Conservation (phyloP, 2,113 vertebrate genomes). For the Vidua chalybeata region DNA sequence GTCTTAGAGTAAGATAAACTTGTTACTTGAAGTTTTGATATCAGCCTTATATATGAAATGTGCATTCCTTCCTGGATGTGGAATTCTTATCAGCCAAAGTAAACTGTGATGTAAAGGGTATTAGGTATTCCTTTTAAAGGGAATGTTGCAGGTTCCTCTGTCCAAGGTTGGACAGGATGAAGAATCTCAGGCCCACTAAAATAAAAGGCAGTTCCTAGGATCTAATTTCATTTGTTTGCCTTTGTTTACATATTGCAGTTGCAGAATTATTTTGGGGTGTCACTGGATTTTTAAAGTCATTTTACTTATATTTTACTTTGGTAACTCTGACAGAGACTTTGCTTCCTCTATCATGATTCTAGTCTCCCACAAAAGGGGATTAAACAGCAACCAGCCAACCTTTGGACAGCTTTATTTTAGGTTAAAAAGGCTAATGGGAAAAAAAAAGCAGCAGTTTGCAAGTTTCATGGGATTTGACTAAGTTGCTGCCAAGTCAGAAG, state of each 20-base stretch:
- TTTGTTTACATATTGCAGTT: neutral
- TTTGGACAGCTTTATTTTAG: neutral
- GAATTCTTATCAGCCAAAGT: neutral
- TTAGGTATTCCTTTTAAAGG: neutral
- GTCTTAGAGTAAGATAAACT: neutral
- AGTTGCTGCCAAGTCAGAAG: neutral
- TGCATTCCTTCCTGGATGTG: neutral
- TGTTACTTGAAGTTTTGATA: neutral
- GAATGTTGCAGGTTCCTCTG: neutral
- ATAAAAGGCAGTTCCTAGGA: neutral
- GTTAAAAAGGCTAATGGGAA: neutral
- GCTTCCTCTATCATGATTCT: neutral
- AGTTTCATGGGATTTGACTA: neutral
- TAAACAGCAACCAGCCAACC: neutral
- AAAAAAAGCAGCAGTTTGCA: neutral
- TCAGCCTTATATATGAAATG: neutral
- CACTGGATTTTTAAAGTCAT: neutral
- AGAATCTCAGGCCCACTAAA: neutral
- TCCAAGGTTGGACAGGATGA: neutral
- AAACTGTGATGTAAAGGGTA: neutral
- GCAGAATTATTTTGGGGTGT: neutral
- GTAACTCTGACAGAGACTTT: neutral
- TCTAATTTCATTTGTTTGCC: neutral
- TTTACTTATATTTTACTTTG: neutral
- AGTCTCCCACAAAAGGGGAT: neutral